Base-by-base conservation (phyloP, 2,888 invertebrate genomes). In the Rotaria socialis region DNA sequence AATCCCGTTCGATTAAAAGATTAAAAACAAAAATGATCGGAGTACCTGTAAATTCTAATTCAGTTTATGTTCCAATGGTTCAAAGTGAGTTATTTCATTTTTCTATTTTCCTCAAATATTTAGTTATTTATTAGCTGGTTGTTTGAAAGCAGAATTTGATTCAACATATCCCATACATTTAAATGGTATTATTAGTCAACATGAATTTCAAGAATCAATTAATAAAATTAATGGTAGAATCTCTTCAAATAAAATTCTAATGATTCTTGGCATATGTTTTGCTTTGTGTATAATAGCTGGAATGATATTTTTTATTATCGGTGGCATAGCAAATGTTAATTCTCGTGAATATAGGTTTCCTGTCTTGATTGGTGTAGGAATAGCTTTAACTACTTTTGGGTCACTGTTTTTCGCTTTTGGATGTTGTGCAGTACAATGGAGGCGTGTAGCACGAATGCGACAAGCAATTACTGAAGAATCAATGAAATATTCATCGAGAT, bases 151-250 rank as follows among this genome's bases (percentile, higher is more conserved):
- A 8, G 75, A 80, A 80, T 80, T 80, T 47, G 75, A 80, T 80
- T 80, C 47, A 47, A 80, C 41, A 2, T 80, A 80, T 80, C 75
- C 75, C 24, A 24, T 47, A 47, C 47, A 80, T 80, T 47, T 47
- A 3, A 80, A 80, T 80, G 75, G 75, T 0, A 80, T 80, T 4
- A 80, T 80, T 22, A 80, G 14, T 47, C 24, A 24, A 41, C 5
- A 43, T 80, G 75, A 80, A 80, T 80, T 43, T 80, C 43, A n/a
- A 22, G 75, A 80, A 80, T 80, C 75, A 24, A 80, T 80, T 80
- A 19, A 80, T 7, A 80, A 47, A 47, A 80, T 80, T 4, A 80
- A 80, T 80, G 47, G 7, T 10, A 11, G 24, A 43, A n/a, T 80
- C 11, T 43, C 41, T 22, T 80, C 75, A 47, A 43, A 3, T 24